A percentile compares a stretch with the other conserved stretches of the same genome.
These are phyloP conservation scores for Zelleria hepariella DNA, from an alignment of 2,888 invertebrate genomes.

Conservation along the genomic window DNA sequence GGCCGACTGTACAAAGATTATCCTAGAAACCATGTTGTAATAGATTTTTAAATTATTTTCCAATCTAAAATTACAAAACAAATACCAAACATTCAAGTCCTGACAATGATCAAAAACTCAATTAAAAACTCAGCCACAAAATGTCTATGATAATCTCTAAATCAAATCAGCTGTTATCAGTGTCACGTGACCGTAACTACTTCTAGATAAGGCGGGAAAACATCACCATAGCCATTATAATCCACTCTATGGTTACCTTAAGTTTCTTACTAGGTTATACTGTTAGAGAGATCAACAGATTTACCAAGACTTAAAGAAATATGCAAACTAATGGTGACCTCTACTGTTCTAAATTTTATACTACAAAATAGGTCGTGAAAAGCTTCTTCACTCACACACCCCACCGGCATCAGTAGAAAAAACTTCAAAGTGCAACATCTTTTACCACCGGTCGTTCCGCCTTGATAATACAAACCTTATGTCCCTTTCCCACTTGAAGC, in stretches of 20 bases:
- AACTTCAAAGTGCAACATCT: slow-evolving; percentile 30
- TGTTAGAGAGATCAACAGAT: background rate
- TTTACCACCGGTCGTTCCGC: slow-evolving; percentile 40
- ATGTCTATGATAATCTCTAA: background rate
- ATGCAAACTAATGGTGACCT: background rate
- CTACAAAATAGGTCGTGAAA: background rate
- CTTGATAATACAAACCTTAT: slow-evolving; percentile 38
- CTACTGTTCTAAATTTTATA: background rate
- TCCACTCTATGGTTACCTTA: background rate
- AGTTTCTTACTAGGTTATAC: background rate
- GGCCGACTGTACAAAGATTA: too few species aligned
- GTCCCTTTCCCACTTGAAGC: slow-evolving; percentile 8
- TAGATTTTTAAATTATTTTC: too few species aligned
- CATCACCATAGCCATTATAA: background rate
- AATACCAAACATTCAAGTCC: too few species aligned
- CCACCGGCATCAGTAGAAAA: background rate
- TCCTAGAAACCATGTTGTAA: too few species aligned
- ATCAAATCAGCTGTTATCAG: background rate
- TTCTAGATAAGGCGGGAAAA: background rate
- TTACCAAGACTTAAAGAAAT: background rate
- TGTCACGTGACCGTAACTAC: background rate
- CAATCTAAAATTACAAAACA: too few species aligned
- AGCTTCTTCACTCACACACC: background rate
- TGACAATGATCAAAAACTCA: background rate
- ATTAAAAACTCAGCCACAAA: background rate